These are phyloP conservation scores for Emydoidea blandingii DNA, from an alignment of 2,797 vertebrate species.

Conservation along the genomic window DNA sequence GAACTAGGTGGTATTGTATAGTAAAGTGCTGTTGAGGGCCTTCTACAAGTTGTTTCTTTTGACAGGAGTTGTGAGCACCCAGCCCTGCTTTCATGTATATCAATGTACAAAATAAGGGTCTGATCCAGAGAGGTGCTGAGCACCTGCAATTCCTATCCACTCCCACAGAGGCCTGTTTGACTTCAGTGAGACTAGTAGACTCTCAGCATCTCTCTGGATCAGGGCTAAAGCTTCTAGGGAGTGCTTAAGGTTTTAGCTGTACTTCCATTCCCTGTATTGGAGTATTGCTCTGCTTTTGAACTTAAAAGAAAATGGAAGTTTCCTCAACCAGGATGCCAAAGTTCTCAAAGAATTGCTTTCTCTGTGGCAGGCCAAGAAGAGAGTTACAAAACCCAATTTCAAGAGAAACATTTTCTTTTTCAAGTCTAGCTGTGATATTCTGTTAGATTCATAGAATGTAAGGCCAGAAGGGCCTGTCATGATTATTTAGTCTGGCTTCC, in stretches of 20 bases:
- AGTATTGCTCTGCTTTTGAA: neutral
- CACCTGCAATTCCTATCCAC: neutral
- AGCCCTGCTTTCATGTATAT: accelerated
- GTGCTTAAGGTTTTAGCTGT: neutral
- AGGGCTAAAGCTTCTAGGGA: neutral
- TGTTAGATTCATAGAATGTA: too few relatives aligned
- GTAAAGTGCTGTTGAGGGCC: neutral
- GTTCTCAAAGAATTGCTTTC: neutral
- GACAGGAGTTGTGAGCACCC: neutral
- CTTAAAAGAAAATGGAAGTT: neutral
- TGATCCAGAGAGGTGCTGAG: neutral
- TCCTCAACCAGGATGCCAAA: neutral
- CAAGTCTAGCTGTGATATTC: neutral
- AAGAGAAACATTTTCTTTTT: neutral
- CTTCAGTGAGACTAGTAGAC: too few relatives aligned
- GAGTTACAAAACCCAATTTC: neutral
- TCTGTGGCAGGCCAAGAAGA: neutral
- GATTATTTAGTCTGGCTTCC: too few relatives aligned
- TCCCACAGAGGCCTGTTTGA: neutral
- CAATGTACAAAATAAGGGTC: neutral
- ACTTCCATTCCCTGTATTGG: neutral
- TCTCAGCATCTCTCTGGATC: neutral
- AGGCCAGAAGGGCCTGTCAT: too few relatives aligned
- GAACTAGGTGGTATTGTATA: too few relatives aligned
- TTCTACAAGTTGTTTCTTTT: accelerated